phyloP scores from a whole-genome alignment of 2,888 invertebrate species.

The Herminia tarsipennalis region DNA sequence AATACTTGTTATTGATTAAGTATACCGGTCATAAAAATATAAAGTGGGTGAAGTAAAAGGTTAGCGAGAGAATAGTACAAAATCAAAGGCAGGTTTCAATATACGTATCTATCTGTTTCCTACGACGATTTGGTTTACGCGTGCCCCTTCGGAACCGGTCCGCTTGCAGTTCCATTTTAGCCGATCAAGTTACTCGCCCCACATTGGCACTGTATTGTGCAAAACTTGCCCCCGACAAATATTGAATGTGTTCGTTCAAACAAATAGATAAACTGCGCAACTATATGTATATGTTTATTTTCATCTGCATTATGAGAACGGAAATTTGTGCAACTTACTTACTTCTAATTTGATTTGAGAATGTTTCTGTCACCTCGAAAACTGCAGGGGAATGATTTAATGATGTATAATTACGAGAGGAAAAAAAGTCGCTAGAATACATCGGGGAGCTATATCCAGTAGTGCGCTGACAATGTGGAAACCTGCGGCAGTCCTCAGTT shows the following conservation, averaged over 20 bases:
- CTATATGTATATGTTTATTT: too few relatives aligned
- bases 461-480: too few relatives aligned
- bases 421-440: too few relatives aligned
- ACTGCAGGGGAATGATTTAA: too few relatives aligned
- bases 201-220: constrained; percentile 19
- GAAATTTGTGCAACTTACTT: background rate
- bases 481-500: too few relatives aligned
- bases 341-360: background rate
- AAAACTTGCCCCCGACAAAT: constrained; percentile 16
- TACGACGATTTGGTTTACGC: background rate
- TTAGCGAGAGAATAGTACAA: too few relatives aligned
- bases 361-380: too few relatives aligned
- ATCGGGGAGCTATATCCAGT: too few relatives aligned
- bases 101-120: constrained; percentile 3
- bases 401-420: too few relatives aligned
- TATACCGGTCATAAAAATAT: too few relatives aligned
- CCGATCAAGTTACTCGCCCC: constrained; percentile 29
- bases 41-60: too few relatives aligned
- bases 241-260: constrained; percentile 11
- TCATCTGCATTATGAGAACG: background rate
- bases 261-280: constrained; percentile 2
- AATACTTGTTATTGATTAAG: too few relatives aligned
- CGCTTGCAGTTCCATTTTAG: constrained; percentile 24
- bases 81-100: constrained; percentile 9
- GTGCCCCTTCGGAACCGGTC: constrained; percentile 18